Percentiles rank a stretch among this genome's conserved stretches.
These are phyloP conservation scores for Idris sp. DNA, from an alignment of 1,140 invertebrate genomes.

Conservation along the genomic window DNA sequence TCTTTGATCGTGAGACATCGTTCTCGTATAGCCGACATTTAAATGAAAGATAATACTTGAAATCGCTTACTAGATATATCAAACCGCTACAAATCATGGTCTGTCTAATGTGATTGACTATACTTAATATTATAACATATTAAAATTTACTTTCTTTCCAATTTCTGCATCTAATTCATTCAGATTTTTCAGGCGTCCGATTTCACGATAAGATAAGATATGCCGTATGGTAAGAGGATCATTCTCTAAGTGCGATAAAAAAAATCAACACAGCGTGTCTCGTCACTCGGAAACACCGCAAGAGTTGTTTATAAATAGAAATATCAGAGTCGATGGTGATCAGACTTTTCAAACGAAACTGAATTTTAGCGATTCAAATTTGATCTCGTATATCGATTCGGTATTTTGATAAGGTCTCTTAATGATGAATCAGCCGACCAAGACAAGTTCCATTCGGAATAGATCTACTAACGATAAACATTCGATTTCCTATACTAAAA, in stretches of 20 bases:
- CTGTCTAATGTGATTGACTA: slow-evolving; percentile 19
- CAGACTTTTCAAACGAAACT: slow-evolving; percentile 45
- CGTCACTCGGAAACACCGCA: slow-evolving; percentile 9
- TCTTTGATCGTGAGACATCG: slow-evolving; percentile 30
- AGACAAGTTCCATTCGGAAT: slow-evolving; percentile 41
- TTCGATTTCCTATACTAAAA: slow-evolving; percentile 43
- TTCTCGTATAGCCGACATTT: slow-evolving; percentile 41
- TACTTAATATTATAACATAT: slow-evolving; percentile 16
- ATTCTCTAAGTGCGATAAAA: slow-evolving; percentile 27
- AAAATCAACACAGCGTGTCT: slow-evolving; percentile 26
- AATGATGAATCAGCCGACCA: slow-evolving; percentile 43
- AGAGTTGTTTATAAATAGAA: slow-evolving; percentile 47
- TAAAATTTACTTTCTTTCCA: slow-evolving; percentile 17
- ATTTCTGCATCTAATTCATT: no score
- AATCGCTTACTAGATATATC: slow-evolving; percentile 25
- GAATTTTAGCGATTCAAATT: slow-evolving; percentile 51
- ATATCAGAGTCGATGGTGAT: slow-evolving; percentile 34
- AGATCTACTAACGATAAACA: slow-evolving; percentile 56
- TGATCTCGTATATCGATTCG: slow-evolving; percentile 37
- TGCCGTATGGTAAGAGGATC: slow-evolving; percentile 52
- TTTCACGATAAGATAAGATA: no score
- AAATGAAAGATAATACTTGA: slow-evolving; percentile 36
- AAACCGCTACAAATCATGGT: slow-evolving; percentile 38
- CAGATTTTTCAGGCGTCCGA: no score
- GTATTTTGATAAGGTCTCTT: slow-evolving; percentile 30